Base-by-base conservation (phyloP, 2,888 invertebrate species). In the Prosopocoilus inquinatus region DNA sequence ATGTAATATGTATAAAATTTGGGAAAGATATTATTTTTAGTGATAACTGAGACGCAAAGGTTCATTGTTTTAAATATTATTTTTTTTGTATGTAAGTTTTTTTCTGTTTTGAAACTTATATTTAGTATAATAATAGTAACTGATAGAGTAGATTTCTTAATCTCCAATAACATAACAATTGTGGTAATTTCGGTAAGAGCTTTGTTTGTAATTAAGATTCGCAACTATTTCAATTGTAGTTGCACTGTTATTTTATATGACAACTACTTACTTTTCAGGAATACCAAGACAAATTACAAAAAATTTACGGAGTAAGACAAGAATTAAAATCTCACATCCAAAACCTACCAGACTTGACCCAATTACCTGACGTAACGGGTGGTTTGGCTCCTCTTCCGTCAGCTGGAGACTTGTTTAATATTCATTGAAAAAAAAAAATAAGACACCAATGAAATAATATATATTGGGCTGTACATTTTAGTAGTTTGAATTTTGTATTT, bases 241-340 rank as follows among this genome's bases (percentile, higher is more conserved):
- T 28, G 20, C 20, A 28, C 7, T 28, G 5, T 28, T 28, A 5
- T 28, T 28, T 28, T 5, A 5, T 28, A 28, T 28, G 20, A 28
- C 47, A 32, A 16, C 53, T 28, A 48, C 7, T 55, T 47, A 33
- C 54, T 64, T 80, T 84, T 16, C 80, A 96, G 95, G 96, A 96
- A 76, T 95, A 94, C 78, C 91, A 90, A 75, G 88, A 90, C 67
- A 95, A 94, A 75, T 81, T 96, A 58, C 86, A 88, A 66, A 94
- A 94, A 78, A 89, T 96, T 46, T 87, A 90, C 71, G 85, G 85
- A 46, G 91, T 96, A 11, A 84, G 94, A 70, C 85, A 90, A 46
- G 96, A 96, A 78, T 87, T 97, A 20, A 91, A 90, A 73, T 91
- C 93, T 9, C 96, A 97, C 79, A 87, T 97, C 69, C 90, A 93